Conservation (phyloP, 2,113 vertebrate species). For the Oostethus manadensis region DNA sequence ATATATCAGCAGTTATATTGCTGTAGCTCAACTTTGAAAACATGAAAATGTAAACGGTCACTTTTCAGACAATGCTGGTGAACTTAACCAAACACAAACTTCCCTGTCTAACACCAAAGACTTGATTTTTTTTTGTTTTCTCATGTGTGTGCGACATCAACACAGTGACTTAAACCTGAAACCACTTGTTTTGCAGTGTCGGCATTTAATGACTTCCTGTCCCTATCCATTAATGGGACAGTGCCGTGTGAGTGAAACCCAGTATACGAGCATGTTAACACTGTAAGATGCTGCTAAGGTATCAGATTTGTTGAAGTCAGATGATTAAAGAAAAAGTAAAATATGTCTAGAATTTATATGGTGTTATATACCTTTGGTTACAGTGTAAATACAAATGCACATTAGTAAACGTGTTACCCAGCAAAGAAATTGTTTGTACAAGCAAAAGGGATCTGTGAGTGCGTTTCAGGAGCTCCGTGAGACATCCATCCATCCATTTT, state of each 20-base stretch:
- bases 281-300: slow-evolving; percentile 9
- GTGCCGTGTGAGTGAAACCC: not conserved
- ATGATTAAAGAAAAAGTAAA: slow-evolving; percentile 3
- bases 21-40: not conserved
- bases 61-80: not conserved
- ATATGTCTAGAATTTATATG: too few relatives aligned
- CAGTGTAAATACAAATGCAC: too few relatives aligned
- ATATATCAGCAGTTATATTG: too few relatives aligned
- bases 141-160: too few relatives aligned
- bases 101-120: not conserved
- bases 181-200: not conserved
- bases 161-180: not conserved
- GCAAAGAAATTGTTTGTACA: too few relatives aligned
- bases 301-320: not conserved
- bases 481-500: too few relatives aligned
- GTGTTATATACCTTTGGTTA: too few relatives aligned
- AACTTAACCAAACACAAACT: not conserved
- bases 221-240: slow-evolving; percentile 5
- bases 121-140: not conserved
- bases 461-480: too few relatives aligned
- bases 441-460: too few relatives aligned
- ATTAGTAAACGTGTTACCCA: too few relatives aligned
- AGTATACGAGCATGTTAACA: not conserved
- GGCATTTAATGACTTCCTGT: slow-evolving; percentile 1
- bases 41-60: not conserved